These are phyloP conservation scores for Spilarctia lutea DNA, from an alignment of 2,888 invertebrate genomes.

Conservation along the genomic window DNA sequence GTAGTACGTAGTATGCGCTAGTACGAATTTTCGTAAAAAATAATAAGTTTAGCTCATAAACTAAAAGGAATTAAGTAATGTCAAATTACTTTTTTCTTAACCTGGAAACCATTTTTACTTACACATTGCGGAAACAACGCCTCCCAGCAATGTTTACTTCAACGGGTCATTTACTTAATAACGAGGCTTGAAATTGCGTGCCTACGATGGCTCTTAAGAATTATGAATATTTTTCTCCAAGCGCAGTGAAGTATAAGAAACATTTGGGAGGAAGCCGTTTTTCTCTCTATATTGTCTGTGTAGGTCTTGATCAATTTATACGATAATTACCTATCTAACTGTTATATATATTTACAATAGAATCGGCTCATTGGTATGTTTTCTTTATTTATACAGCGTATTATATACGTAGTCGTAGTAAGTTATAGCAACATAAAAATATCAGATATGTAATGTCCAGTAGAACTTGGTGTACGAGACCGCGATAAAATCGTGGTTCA, in stretches of 20 bases:
- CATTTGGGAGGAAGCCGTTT: conserved; percentile 2
- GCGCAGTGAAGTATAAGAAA: conserved; percentile 21
- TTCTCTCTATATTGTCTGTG: neutral
- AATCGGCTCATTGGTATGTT: neutral
- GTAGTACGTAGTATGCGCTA: no score
- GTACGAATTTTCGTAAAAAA: neutral
- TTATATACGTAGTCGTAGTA: no score
- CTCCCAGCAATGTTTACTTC: conserved; percentile 18
- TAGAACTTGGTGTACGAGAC: no score
- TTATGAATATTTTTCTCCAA: conserved; percentile 30
- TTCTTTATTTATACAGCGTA: no score
- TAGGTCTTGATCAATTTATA: neutral
- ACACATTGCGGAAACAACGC: conserved; percentile 12
- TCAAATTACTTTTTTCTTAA: conserved; percentile 6
- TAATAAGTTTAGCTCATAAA: neutral
- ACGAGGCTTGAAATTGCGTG: conserved; percentile 41
- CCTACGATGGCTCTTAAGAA: conserved; percentile 14
- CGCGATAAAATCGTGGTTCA: no score
- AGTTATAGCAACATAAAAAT: no score
- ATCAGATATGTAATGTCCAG: no score
- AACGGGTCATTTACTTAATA: conserved; percentile 32
- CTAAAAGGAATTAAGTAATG: neutral
- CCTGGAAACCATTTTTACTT: conserved; percentile 1
- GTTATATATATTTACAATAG: neutral
- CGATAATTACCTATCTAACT: neutral